Conservation (phyloP, 2,113 vertebrate species). For the Pterophyllum scalare region DNA sequence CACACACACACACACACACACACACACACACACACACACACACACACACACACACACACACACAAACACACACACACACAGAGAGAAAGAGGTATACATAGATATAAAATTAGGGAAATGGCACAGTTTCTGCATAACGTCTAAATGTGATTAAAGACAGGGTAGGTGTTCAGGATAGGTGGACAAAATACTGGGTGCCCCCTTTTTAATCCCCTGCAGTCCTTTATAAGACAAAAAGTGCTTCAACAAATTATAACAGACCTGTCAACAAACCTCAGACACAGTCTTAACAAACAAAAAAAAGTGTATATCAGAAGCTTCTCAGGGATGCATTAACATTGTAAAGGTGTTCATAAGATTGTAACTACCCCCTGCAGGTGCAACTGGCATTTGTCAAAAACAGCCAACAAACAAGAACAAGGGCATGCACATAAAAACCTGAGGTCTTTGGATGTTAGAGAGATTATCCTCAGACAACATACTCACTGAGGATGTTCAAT, state of each 20-base stretch:
- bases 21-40: neutral
- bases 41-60: neutral
- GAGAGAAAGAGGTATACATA: neutral
- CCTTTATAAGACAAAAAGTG: neutral
- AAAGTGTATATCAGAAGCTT: neutral
- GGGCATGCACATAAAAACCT: slow-evolving; percentile 19
- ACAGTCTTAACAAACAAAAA: no score
- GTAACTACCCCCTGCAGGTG: slow-evolving; percentile 11
- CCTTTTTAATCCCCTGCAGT: slow-evolving; percentile 11
- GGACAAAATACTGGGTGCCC: neutral
- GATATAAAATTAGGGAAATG: slow-evolving; percentile 16
- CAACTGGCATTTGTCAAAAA: slow-evolving; percentile 18
- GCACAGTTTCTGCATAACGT: neutral
- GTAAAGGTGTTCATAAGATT: slow-evolving; percentile 1
- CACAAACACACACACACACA: neutral
- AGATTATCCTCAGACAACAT: slow-evolving; percentile 19
- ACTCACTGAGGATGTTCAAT: slow-evolving; percentile 4
- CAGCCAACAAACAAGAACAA: neutral
- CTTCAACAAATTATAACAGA: neutral
- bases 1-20: neutral
- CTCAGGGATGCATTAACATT: neutral
- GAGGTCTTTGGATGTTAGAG: slow-evolving; percentile 15
- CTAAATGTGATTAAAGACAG: slow-evolving; percentile 37
- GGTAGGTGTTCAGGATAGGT: slow-evolving; percentile 11
- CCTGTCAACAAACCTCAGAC: neutral